Conservation (phyloP, 2,113 vertebrate species). For the Sprattus sprattus region DNA sequence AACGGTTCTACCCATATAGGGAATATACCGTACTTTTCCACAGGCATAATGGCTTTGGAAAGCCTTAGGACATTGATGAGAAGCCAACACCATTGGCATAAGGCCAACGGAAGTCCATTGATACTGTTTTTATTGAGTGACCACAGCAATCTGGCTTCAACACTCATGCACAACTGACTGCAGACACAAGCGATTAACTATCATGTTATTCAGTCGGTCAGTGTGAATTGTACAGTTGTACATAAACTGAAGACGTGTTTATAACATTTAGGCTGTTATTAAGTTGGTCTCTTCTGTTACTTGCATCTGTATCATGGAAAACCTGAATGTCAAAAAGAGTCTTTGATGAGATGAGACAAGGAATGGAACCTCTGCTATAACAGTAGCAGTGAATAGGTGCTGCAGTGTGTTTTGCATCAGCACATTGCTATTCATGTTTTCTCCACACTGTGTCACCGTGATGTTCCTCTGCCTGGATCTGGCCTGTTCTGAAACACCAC, state of each 20-base stretch:
- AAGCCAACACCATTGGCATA: background rate
- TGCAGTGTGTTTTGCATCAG: background rate
- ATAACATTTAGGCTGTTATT: background rate
- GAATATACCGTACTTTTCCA: background rate
- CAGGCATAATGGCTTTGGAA: background rate
- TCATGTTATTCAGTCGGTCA: too few species aligned
- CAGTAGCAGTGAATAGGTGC: background rate
- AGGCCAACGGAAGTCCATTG: background rate
- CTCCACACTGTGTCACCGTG: background rate
- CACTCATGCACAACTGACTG: background rate
- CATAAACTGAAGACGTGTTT: background rate
- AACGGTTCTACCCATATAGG: background rate
- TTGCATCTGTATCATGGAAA: background rate
- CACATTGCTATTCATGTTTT: background rate
- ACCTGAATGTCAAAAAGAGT: background rate
- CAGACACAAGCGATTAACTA: background rate
- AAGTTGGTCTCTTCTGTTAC: background rate
- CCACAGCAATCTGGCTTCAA: background rate
- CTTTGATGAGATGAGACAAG: background rate
- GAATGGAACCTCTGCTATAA: background rate
- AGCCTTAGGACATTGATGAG: background rate
- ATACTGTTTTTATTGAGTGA: background rate
- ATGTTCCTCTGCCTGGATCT: background rate
- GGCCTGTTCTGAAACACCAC: background rate
- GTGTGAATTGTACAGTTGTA: background rate